Base-by-base conservation (phyloP, 2,113 vertebrate species). In the Cyrtonyx montezumae region DNA sequence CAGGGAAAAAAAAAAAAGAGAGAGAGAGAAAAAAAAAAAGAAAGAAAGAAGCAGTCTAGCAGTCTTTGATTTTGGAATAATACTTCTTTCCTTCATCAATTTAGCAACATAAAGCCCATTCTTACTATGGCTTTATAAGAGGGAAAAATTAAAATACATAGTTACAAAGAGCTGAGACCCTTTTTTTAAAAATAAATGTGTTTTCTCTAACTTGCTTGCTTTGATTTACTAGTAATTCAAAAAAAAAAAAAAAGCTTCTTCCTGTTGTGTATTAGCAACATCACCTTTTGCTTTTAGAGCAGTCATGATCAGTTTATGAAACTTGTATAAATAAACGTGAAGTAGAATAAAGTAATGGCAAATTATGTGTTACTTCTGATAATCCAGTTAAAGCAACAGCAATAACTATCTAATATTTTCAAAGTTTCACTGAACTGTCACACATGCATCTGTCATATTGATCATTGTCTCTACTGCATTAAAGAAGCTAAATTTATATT, bases 141-240 rank as follows among this genome's bases (percentile, higher is more conserved):
- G 5, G 2, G 16, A 62, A 77, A 58, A 45, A 42, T 36, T 62
- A 45, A 69, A 56, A 66, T n/a, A 56, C 10, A 6, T 32, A n/a
- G 9, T 43, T 75, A 15, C 11, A 68, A 68, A 30, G 65, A 14
- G 1, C n/a, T 84, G 25, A 16, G 7, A 46, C 3, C 18, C 53
- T 53, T 36, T 0, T 55, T 62, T 55, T 1, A 0, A 67, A 55
- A 75, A 46, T 3, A 49, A 49, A 2, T 2, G 2, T 37, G 21
- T 58, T 78, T 78, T 2, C 3, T 93, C 10, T 49, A 25, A 32
- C 10, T 75, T 65, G 2, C 4, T 86, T 86, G 23, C 12, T 55
- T 80, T 78, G 12, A 8, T 70, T 93, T 86, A 67, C 12, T 32
- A 37, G 14, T 15, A 75, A 19, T 17, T n/a, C 55, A 51, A 53